A percentile compares a stretch with the other conserved stretches of the same genome.
Conservation (phyloP, 2,888 invertebrate genomes). For the Rhynchonema sp. region DNA sequence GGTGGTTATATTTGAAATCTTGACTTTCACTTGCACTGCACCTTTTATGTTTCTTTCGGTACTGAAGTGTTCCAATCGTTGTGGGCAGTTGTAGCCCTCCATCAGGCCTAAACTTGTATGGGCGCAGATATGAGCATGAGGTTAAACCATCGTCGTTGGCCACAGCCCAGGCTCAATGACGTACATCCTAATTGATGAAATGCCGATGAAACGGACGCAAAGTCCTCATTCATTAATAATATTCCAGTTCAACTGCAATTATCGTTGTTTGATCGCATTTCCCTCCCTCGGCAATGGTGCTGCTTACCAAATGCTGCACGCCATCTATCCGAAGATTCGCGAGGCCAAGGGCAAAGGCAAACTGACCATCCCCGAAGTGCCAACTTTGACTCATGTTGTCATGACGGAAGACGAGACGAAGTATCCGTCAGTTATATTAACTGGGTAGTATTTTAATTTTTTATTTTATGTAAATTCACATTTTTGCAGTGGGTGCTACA, state of each 20-base stretch:
- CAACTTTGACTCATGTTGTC: conserved; percentile 29
- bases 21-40: too few relatives aligned
- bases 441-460: not conserved
- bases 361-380: conserved; percentile 22
- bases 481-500: conserved; percentile 20
- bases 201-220: too few relatives aligned
- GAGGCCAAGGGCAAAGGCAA: conserved; percentile 17
- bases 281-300: conserved; percentile 24
- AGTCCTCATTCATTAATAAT: too few relatives aligned
- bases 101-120: too few relatives aligned
- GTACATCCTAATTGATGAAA: not conserved
- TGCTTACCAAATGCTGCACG: conserved; percentile 25
- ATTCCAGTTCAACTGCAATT: conserved; percentile 26
- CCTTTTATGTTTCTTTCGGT: too few relatives aligned
- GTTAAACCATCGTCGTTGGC: too few relatives aligned
- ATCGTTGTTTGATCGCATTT: conserved; percentile 29
- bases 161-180: too few relatives aligned
- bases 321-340: conserved; percentile 27
- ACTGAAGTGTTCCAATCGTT: too few relatives aligned
- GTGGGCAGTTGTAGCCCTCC: too few relatives aligned
- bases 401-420: conserved; percentile 27
- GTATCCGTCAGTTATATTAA: conserved; percentile 16
- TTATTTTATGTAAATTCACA: not conserved
- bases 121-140: too few relatives aligned
- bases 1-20: too few relatives aligned